phyloP scores from a whole-genome alignment of 2,113 vertebrate genomes.

The Zapornia atra region DNA sequence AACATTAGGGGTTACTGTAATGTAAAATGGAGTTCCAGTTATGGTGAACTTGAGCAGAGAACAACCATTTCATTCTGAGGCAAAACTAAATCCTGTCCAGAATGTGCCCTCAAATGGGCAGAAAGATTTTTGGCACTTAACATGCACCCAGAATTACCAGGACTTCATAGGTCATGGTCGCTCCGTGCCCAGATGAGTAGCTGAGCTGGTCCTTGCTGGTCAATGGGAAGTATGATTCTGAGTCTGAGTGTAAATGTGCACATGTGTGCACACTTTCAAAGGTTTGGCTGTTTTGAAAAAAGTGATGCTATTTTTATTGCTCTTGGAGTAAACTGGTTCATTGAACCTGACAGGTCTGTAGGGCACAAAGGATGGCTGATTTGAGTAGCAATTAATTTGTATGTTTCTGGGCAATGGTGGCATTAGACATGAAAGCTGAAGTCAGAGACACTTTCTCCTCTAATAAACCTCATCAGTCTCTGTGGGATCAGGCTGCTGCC shows the following conservation, averaged over 20 bases:
- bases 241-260: background rate
- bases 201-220: background rate
- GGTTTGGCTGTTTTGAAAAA: background rate
- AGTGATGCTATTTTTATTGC: background rate
- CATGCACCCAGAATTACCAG: background rate
- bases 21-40: background rate
- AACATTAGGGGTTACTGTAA: background rate
- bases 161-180: background rate
- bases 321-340: conserved; percentile 1
- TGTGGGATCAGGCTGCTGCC: background rate
- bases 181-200: background rate
- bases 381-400: conserved; percentile 20
- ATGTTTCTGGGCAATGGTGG: conserved; percentile 17
- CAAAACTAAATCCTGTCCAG: background rate
- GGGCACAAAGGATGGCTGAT: conserved; percentile 8
- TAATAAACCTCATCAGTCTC: background rate
- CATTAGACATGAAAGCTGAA: conserved; percentile 38
- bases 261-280: background rate
- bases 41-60: background rate
- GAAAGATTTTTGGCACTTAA: background rate
- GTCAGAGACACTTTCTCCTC: background rate
- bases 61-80: background rate
- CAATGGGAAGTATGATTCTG: background rate
- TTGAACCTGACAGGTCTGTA: conserved; percentile 21
- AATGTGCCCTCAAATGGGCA: background rate